Percentiles rank a stretch among this genome's conserved stretches.
These are phyloP conservation scores for Hypomesus transpacificus DNA, from an alignment of 2,113 vertebrate genomes.

Conservation along the genomic window DNA sequence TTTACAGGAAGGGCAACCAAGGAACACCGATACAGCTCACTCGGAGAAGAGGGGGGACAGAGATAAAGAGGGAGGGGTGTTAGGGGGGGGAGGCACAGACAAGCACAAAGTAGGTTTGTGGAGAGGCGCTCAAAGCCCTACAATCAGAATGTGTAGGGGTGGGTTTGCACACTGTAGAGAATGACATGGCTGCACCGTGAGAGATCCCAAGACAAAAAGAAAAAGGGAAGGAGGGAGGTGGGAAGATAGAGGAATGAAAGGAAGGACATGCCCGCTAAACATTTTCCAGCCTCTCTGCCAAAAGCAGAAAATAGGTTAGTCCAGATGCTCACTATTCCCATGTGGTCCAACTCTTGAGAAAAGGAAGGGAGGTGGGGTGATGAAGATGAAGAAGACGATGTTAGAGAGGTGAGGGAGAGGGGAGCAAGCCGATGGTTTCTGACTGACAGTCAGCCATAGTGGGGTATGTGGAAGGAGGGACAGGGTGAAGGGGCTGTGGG, in stretches of 20 bases:
- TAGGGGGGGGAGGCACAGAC: slow-evolving; percentile 35
- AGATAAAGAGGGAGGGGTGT: slow-evolving; percentile 36
- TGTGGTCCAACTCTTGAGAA: slow-evolving; percentile 38
- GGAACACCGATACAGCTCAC: slow-evolving; percentile 73
- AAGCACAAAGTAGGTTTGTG: slow-evolving; percentile 22
- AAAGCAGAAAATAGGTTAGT: slow-evolving; percentile 41
- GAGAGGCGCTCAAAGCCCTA: slow-evolving; percentile 1
- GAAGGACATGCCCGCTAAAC: slow-evolving; percentile 53
- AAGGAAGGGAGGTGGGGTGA: slow-evolving; percentile 3
- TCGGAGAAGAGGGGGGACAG: slow-evolving; percentile 21
- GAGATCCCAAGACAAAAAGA: slow-evolving; percentile 12
- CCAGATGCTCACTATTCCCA: slow-evolving; percentile 56
- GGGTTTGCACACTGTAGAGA: too few species aligned
- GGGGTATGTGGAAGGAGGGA: background rate
- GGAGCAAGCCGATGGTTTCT: background rate
- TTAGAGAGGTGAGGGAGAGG: slow-evolving; percentile 8
- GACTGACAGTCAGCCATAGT: background rate
- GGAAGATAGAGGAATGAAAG: slow-evolving; percentile 42
- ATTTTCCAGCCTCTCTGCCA: slow-evolving; percentile 63
- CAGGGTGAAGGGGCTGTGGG: background rate
- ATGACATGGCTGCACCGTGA: too few species aligned
- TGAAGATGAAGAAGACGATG: slow-evolving; percentile 20
- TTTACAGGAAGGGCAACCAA: slow-evolving; percentile 88
- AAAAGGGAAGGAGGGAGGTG: slow-evolving; percentile 21
- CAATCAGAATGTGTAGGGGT: background rate